Base-by-base conservation (phyloP, 1,140 invertebrate genomes). In the Cydia pomonella region DNA sequence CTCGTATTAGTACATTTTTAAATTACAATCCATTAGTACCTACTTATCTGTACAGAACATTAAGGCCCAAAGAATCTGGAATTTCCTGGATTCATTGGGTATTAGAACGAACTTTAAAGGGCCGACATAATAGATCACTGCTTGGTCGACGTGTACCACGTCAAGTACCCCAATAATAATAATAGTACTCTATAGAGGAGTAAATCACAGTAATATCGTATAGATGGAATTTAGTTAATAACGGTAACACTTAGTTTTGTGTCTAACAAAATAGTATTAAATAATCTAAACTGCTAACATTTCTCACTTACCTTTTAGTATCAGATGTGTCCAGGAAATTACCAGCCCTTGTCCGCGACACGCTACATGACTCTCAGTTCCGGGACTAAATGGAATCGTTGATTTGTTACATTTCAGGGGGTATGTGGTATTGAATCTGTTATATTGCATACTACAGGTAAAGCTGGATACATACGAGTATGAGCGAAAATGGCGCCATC, bases 241-340 rank as follows among this genome's bases (percentile, higher is more conserved):
- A n/a, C n/a, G n/a, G n/a, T n/a, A n/a, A n/a, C n/a, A n/a, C 7
- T 33, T 13, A 44, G 41, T 59, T 59, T 0, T 21, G 9, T 7
- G 7, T 38, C 27, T n/a, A 66, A 33, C 64, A 69, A 18, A 3
- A 69, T 18, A 33, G 27, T 21, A 12, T 10, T 16, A 47, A 47
- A 50, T 59, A 23, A 10, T 23, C 53, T 59, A 18, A 69, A 69
- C 13, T 66, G 63, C 21, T n/a, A 33, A 41, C 33, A 33, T 69
- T 69, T 69, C 64, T 38, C 27, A 69, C 64, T 41, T 41, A 69
- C 64, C 64, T 69, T 69, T 69, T 33, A 9, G 63, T 66, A 69
- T 69, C 64, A 69, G 64, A 69, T 69, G 16, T 69, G 64, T 69
- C 64, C 64, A 69, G 64, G 64, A 69, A 69, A 69, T 69, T 38